These are phyloP conservation scores for Dichetophora obliterata DNA, from an alignment of 2,888 invertebrate species.

Conservation along the genomic window DNA sequence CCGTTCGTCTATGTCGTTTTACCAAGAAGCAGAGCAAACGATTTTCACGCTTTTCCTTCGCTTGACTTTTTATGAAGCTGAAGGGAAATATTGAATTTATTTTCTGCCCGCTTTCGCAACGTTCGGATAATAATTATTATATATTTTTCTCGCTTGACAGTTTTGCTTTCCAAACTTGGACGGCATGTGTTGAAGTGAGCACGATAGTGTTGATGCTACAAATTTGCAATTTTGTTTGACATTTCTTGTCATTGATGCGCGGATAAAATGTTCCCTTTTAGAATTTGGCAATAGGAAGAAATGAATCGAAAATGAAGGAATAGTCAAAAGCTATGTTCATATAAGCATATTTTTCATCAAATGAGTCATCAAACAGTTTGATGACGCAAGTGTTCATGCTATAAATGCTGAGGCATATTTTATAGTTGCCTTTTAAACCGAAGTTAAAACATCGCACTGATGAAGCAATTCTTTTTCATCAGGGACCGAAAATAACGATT, in stretches of 20 bases:
- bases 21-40: conserved; percentile 22
- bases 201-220: background rate
- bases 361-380: no score
- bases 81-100: conserved; percentile 20
- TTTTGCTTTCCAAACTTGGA: background rate
- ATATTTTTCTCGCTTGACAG: background rate
- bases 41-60: conserved; percentile 37
- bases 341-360: no score
- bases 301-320: no score
- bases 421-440: no score
- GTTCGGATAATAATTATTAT: background rate
- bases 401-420: no score
- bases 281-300: no score
- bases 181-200: background rate
- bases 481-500: no score
- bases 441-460: no score
- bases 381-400: no score
- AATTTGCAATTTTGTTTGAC: conserved; percentile 6
- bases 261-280: conserved; percentile 2
- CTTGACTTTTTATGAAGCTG: conserved; percentile 22
- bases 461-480: no score
- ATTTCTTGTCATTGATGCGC: conserved; percentile 23
- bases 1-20: conserved; percentile 29
- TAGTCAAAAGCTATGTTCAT: no score
- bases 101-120: conserved; percentile 16